These are phyloP conservation scores for Etheostoma spectabile DNA, from an alignment of 2,113 vertebrate species.

Conservation along the genomic window DNA sequence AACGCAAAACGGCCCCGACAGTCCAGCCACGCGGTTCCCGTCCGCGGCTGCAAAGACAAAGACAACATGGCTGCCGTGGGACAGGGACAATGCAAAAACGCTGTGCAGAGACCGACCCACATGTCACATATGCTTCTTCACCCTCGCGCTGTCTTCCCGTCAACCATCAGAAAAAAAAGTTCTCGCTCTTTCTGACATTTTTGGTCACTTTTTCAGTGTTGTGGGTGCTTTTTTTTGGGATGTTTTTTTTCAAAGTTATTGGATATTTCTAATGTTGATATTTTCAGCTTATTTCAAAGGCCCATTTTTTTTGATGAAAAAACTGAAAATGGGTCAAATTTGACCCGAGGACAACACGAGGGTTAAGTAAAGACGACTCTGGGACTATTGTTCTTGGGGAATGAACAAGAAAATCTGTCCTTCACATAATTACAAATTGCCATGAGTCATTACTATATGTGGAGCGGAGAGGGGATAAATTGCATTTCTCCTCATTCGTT, in stretches of 20 bases:
- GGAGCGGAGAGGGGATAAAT: slow-evolving; percentile 55
- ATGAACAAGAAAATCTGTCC: slow-evolving; percentile 53
- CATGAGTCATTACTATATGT: slow-evolving; percentile 47
- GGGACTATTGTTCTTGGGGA: slow-evolving; percentile 57
- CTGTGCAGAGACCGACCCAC: background rate
- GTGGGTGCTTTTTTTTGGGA: too few species aligned
- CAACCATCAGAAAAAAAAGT: too few species aligned
- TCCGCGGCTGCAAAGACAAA: slow-evolving; percentile 22
- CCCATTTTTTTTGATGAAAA: too few species aligned
- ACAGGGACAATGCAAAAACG: slow-evolving; percentile 7
- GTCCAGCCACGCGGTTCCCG: slow-evolving; percentile 11
- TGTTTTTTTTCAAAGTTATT: too few species aligned
- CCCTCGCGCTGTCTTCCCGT: too few species aligned
- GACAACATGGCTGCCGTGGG: slow-evolving; percentile 6
- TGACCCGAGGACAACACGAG: too few species aligned
- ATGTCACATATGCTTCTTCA: slow-evolving; percentile 30
- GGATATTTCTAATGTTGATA: too few species aligned
- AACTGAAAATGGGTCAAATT: too few species aligned
- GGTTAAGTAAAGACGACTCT: too few species aligned
- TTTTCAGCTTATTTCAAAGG: too few species aligned
- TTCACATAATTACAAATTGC: slow-evolving; percentile 47
- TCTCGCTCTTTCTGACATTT: too few species aligned
- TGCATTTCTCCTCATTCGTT: slow-evolving; percentile 29
- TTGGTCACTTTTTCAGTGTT: too few species aligned
- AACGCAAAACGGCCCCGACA: slow-evolving; percentile 27